Conservation (phyloP, 1,140 invertebrate species). For the Sesamia nonagrioides region DNA sequence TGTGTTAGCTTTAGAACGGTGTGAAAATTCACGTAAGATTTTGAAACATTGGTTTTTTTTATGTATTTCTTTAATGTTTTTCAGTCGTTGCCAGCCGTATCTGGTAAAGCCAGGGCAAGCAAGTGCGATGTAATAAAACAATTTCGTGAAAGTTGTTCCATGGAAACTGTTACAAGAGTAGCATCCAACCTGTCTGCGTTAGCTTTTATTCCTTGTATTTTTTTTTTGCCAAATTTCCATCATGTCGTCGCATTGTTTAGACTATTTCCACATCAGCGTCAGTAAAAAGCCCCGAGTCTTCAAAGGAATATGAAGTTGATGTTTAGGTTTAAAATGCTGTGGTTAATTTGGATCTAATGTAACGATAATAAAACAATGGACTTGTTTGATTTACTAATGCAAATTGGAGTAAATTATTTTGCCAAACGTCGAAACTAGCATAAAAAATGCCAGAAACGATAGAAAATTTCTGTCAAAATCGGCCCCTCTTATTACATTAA, state of each 20-base stretch:
- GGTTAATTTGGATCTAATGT: conserved; percentile 1
- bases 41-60: conserved; percentile 60
- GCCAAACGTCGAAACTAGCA: neutral
- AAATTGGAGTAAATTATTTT: conserved; percentile 11
- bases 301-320: neutral
- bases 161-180: too few species aligned
- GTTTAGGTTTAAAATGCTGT: neutral
- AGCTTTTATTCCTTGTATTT: too few species aligned
- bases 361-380: too few species aligned
- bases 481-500: too few species aligned
- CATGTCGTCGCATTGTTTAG: conserved; percentile 15
- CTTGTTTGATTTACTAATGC: conserved; percentile 32
- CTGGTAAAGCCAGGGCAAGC: neutral
- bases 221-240: neutral
- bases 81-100: neutral
- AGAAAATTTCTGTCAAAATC: too few species aligned
- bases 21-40: conserved; percentile 50
- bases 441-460: too few species aligned
- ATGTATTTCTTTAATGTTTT: conserved; percentile 6
- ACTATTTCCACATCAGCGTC: neutral
- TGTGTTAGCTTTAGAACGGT: neutral
- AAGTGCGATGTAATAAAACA: neutral
- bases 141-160: too few species aligned
- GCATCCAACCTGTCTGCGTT: too few species aligned
- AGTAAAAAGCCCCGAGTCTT: conserved; percentile 17